phyloP scores from a whole-genome alignment of 1,140 invertebrate genomes.

The Nylanderia fulva region DNA sequence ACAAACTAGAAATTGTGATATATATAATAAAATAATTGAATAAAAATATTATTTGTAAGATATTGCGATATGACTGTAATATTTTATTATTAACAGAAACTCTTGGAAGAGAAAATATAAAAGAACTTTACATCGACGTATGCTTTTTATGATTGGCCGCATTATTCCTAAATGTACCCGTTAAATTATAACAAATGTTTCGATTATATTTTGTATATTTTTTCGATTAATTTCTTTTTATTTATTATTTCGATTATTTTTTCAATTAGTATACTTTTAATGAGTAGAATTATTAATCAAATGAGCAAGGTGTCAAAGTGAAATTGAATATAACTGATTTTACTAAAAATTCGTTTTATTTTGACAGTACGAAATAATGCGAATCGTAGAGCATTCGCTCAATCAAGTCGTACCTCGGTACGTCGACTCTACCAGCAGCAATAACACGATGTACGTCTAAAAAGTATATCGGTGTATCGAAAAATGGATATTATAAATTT shows the following conservation, averaged over 20 bases:
- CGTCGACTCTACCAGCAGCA: slow-evolving; percentile 59
- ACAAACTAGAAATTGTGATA: slow-evolving; percentile 75
- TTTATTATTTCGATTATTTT: no score
- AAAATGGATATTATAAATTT: slow-evolving; percentile 48
- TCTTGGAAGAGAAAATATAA: slow-evolving; percentile 64
- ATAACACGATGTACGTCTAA: slow-evolving; percentile 45
- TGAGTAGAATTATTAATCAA: neutral
- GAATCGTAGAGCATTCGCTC: slow-evolving; percentile 55
- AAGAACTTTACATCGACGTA: slow-evolving; percentile 42
- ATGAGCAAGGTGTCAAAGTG: neutral
- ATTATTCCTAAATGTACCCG: neutral
- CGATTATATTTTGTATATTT: no score
- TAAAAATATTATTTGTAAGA: slow-evolving; percentile 70
- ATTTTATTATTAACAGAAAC: slow-evolving; percentile 60
- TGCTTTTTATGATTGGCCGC: neutral
- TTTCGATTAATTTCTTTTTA: no score
- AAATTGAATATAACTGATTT: slow-evolving; percentile 35
- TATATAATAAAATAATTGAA: slow-evolving; percentile 68
- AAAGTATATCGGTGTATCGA: slow-evolving; percentile 25
- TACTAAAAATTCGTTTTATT: slow-evolving; percentile 74
- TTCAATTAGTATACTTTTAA: neutral
- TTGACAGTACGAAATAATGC: slow-evolving; percentile 72
- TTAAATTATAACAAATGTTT: no score
- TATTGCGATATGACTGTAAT: slow-evolving; percentile 67
- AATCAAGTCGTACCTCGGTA: slow-evolving; percentile 47